Evolutionary conservation across 2,113 vertebrate species (phyloP), one percentile per base, ranked within the genome.

Genomic region (Bubo bubo): DNA sequence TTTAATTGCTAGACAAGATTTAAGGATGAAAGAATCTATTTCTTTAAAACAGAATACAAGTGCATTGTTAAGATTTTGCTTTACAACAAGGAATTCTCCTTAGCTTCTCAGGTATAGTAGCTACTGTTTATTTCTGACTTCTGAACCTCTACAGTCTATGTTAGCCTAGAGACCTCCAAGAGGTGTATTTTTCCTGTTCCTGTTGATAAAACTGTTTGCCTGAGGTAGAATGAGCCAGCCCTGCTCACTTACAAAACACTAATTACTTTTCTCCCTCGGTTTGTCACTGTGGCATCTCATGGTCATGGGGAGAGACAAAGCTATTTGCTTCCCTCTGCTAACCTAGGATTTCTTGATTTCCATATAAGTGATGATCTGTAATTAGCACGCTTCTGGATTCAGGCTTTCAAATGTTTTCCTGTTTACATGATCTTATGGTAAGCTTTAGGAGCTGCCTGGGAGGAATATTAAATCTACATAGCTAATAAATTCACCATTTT

Each of bases 391-490:
- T 56, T 90, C 79, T 68, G 79, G 45, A 73, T 92, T 76, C 45
- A 88, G 79, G 39, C 53, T 96, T 95, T 88, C 75, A 83, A 68
- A 49, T 79, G 11, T 93, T 95, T 88, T 93, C 75, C 62, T 83
- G 53, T 91, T 93, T 91, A 86, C 45, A 64, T 34, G 49, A 70
- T 84, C 64, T 74, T 88, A 63, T 43, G 23, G 22, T 79, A 80
- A 93, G 63, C 39, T 86, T 94, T 76, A 58, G 79, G 45, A 90
- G 50, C 55, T 92, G 72, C 47, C 32, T 85, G 20, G 77, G 81
- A 95, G 56, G 50, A 90, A 39, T 71, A 62, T 34, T 70, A 56
- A 56, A 34, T 79, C 32, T 67, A 59, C 17, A 10, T 32, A 53
- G 43, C 64, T 90, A 92, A 55, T 16, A 79, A 30, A 71, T 34